A percentile compares a stretch with the other conserved stretches of the same genome.
Conservation (phyloP, 92 coral and sea anemone species). For the Epizoanthus stellaris region DNA sequence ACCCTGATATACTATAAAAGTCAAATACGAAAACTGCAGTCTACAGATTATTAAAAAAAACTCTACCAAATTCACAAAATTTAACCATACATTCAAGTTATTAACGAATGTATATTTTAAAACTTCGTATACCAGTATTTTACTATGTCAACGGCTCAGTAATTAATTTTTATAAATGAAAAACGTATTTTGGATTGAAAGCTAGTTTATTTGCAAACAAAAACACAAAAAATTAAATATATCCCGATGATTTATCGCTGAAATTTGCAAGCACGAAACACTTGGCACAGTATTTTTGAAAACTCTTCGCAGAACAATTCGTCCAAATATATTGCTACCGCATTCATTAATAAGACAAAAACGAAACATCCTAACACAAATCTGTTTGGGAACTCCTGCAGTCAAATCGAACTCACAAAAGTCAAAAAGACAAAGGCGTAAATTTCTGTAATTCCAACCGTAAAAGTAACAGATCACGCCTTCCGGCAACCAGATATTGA, state of each 20-base stretch:
- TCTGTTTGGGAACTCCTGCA: background rate
- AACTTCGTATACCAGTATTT: background rate
- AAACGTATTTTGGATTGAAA: conserved; percentile 13
- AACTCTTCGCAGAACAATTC: background rate
- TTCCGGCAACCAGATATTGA: background rate
- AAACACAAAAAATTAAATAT: background rate
- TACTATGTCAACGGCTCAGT: background rate
- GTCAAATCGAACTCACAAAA: background rate
- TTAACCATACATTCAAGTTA: too few species aligned
- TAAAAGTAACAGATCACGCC: background rate
- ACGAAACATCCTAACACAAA: background rate
- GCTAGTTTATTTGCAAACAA: background rate
- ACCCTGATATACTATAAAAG: too few species aligned
- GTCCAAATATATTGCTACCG: background rate
- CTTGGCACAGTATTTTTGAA: background rate
- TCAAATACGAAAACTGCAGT: too few species aligned
- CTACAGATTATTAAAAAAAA: too few species aligned
- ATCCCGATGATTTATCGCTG: background rate
- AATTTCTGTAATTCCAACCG: background rate
- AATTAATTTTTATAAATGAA: background rate
- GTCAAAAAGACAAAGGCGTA: background rate
- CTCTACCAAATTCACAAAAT: too few species aligned
- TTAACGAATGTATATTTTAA: too few species aligned
- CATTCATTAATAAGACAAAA: background rate
- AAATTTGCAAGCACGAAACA: too few species aligned